phyloP scores from a whole-genome alignment of 2,888 invertebrate species.

The Galerucella calmariensis region DNA sequence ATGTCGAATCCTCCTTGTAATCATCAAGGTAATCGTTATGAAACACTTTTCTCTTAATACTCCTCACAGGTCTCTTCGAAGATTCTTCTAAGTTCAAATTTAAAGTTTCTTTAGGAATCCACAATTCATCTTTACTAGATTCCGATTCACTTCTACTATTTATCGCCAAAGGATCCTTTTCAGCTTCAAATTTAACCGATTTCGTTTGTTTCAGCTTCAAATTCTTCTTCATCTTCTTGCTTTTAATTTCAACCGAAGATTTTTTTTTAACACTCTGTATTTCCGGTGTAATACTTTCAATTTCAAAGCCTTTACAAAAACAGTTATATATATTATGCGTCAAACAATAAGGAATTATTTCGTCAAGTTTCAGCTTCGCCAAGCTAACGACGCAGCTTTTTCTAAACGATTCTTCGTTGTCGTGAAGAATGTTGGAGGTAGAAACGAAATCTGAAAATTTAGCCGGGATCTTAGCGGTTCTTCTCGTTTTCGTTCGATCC shows the following conservation, averaged over 20 bases:
- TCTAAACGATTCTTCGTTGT: slow-evolving; percentile 24
- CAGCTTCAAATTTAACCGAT: not conserved
- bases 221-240: not conserved
- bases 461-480: slow-evolving; percentile 72
- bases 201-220: not conserved
- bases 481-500: slow-evolving; percentile 66
- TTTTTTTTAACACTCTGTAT: not conserved
- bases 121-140: slow-evolving; percentile 15
- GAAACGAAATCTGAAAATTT: slow-evolving; percentile 71
- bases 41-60: slow-evolving; percentile 30
- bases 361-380: slow-evolving; percentile 45
- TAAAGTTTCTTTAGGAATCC: not conserved
- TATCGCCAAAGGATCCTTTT: slow-evolving; percentile 38
- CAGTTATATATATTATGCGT: slow-evolving; percentile 75
- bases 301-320: slow-evolving; percentile 69
- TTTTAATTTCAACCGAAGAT: not conserved
- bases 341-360: slow-evolving; percentile 75
- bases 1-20: not conserved
- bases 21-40: slow-evolving; percentile 27
- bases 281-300: not conserved
- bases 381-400: slow-evolving; percentile 43
- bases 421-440: slow-evolving; percentile 42
- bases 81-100: not conserved
- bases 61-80: slow-evolving; percentile 27
- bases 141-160: not conserved